Percentiles rank a stretch among this genome's conserved stretches.
Conservation (phyloP, 2,113 vertebrate species). For the Chamaea fasciata region DNA sequence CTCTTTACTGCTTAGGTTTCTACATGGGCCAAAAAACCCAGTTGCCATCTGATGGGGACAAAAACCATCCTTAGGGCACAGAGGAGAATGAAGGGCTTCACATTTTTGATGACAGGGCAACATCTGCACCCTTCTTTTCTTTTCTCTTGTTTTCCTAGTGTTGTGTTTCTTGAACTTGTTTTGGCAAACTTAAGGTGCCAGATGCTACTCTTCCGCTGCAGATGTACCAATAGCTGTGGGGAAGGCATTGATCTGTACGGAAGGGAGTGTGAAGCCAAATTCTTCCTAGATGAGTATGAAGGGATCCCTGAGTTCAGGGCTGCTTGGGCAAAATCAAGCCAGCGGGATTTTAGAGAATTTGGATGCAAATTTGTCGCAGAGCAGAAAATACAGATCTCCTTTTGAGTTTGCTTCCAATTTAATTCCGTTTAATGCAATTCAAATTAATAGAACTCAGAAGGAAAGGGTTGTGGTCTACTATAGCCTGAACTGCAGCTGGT, state of each 20-base stretch:
- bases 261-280: neutral
- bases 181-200: neutral
- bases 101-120: neutral
- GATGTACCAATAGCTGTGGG: neutral
- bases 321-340: neutral
- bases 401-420: neutral
- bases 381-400: neutral
- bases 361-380: neutral
- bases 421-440: neutral
- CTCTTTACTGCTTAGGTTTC: neutral
- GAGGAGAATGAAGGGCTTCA: neutral
- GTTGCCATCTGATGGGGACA: neutral
- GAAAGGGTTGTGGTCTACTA: neutral
- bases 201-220: neutral
- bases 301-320: neutral
- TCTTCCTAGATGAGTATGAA: neutral
- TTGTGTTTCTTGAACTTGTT: neutral
- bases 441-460: neutral
- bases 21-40: neutral
- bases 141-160: neutral
- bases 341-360: neutral
- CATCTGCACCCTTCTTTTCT: neutral
- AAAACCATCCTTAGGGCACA: neutral
- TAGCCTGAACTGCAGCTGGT: neutral
- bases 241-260: neutral